Evolutionary conservation across 2,113 vertebrate genomes (phyloP).

Genomic region (Osmerus eperlanus): DNA sequence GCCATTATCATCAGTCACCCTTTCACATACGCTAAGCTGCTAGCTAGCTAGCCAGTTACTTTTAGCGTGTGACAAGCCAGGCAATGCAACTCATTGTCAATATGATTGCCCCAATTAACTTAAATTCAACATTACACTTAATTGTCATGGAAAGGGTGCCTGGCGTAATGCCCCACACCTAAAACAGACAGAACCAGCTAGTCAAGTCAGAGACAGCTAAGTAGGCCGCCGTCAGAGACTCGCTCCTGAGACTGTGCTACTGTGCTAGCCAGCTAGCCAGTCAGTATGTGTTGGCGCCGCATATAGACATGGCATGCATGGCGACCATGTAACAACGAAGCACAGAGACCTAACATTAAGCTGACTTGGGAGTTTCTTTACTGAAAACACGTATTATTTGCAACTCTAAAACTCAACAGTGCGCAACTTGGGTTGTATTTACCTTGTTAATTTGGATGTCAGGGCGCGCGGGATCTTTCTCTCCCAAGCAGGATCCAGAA

Average conservation of each 20-base stretch:
- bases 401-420: not conserved
- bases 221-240: too few relatives aligned
- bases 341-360: not conserved
- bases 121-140: too few relatives aligned
- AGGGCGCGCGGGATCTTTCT: slow-evolving; percentile 78
- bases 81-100: too few relatives aligned
- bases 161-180: slow-evolving; percentile 7
- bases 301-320: too few relatives aligned
- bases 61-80: too few relatives aligned
- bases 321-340: too few relatives aligned
- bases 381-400: slow-evolving; percentile 20
- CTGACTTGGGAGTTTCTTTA: not conserved
- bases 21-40: slow-evolving; percentile 1
- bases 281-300: slow-evolving; percentile 6
- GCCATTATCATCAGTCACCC: too few relatives aligned
- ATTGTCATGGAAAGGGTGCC: too few relatives aligned
- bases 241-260: too few relatives aligned
- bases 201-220: not conserved
- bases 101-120: too few relatives aligned
- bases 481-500: slow-evolving; percentile 75
- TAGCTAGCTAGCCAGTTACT: slow-evolving; percentile 1
- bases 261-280: slow-evolving; percentile 12
- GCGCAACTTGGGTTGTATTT: slow-evolving; percentile 59
- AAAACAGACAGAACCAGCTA: slow-evolving; percentile 56
- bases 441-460: slow-evolving; percentile 74